phyloP scores from a whole-genome alignment of 2,113 vertebrate species.

The Ailuropoda melanoleuca region DNA sequence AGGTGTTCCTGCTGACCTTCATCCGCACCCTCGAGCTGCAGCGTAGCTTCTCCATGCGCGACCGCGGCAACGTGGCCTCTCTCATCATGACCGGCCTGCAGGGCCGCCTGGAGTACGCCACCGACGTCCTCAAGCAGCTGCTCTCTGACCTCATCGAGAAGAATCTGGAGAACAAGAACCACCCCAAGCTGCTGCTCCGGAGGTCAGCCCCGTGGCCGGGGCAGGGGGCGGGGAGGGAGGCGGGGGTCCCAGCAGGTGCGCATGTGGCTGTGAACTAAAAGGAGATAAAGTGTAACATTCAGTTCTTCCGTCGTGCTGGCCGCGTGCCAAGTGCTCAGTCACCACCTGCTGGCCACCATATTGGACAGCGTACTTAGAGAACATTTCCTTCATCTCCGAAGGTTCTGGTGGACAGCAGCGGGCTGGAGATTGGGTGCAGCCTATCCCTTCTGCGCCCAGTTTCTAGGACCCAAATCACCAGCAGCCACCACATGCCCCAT shows the following conservation, averaged over 20 bases:
- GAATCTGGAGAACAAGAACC: slow-evolving; percentile 99
- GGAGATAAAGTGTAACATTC: background rate
- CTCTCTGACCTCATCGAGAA: slow-evolving; percentile 97
- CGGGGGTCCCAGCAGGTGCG: fast-evolving
- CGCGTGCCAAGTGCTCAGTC: background rate
- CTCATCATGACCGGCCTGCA: slow-evolving; percentile 99
- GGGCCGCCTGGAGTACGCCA: slow-evolving; percentile 97
- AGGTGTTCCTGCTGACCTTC: slow-evolving; percentile 97
- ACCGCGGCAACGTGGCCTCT: slow-evolving; percentile 97
- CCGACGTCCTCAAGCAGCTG: slow-evolving; percentile 97
- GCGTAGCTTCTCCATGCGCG: slow-evolving; percentile 98
- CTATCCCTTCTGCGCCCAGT: background rate
- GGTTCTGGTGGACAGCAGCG: fast-evolving
- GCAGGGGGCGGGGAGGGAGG: background rate
- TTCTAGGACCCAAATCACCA: background rate
- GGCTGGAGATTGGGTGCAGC: background rate
- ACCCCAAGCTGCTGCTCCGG: slow-evolving; percentile 97
- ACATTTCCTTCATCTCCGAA: background rate
- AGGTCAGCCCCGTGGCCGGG: slow-evolving; percentile 83
- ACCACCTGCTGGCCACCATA: background rate
- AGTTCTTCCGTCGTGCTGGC: background rate
- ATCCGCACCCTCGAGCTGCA: slow-evolving; percentile 97
- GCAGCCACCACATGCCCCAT: background rate
- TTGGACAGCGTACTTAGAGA: background rate
- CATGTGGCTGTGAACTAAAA: background rate